Conservation (phyloP, 2,888 invertebrate genomes). For the Laspeyria flexula region DNA sequence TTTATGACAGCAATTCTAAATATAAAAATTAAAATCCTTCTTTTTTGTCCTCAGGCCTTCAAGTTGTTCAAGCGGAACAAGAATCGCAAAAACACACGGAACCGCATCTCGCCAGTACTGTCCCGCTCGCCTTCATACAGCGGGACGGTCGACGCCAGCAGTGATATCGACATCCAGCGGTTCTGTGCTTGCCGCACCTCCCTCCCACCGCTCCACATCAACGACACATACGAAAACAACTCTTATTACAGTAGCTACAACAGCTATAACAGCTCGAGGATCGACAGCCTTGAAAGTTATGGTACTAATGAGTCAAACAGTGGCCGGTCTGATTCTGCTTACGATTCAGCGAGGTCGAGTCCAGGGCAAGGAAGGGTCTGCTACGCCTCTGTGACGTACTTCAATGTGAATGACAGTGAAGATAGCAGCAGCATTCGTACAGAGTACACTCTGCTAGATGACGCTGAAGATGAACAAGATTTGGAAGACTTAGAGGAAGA, state of each 20-base stretch:
- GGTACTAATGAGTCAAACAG: slow-evolving; percentile 60
- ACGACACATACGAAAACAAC: slow-evolving; percentile 64
- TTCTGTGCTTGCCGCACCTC: slow-evolving; percentile 77
- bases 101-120: slow-evolving; percentile 73
- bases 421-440: slow-evolving; percentile 80
- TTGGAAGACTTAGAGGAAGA: slow-evolving; percentile 57
- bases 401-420: slow-evolving; percentile 78
- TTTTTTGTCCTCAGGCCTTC: slow-evolving; percentile 69
- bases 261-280: slow-evolving; percentile 69
- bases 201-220: slow-evolving; percentile 59
- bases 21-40: not conserved
- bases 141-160: slow-evolving; percentile 76
- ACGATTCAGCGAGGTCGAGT: slow-evolving; percentile 74
- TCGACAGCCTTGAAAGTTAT: slow-evolving; percentile 66
- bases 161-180: slow-evolving; percentile 72
- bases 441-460: slow-evolving; percentile 77
- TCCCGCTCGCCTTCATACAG: slow-evolving; percentile 73
- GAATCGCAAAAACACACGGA: slow-evolving; percentile 65
- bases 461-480: slow-evolving; percentile 57
- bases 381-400: slow-evolving; percentile 78
- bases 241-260: slow-evolving; percentile 70
- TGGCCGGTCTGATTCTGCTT: slow-evolving; percentile 75
- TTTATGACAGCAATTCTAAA: not conserved
- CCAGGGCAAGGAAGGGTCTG: slow-evolving; percentile 67
- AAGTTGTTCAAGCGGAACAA: slow-evolving; percentile 77